These are phyloP conservation scores for Siniperca chuatsi DNA, from an alignment of 2,113 vertebrate genomes.

Conservation along the genomic window DNA sequence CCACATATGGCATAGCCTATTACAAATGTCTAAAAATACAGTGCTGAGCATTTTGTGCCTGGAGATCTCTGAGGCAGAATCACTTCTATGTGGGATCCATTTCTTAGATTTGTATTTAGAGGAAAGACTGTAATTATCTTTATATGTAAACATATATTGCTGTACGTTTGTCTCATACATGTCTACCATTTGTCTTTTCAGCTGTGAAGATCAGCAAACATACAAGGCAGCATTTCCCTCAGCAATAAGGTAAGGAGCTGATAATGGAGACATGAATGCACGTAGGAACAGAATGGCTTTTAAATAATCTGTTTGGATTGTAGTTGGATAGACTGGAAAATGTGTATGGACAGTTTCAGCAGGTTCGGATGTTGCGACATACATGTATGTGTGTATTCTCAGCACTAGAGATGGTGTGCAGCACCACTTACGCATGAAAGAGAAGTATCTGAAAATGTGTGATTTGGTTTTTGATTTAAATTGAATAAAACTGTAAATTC, in stretches of 20 bases:
- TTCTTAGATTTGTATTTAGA: not conserved
- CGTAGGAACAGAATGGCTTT: not conserved
- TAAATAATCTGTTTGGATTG: not conserved
- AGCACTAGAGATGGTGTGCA: slow-evolving; percentile 37
- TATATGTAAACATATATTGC: not conserved
- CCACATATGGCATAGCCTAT: slow-evolving; percentile 13
- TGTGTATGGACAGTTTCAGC: not conserved
- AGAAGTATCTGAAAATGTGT: slow-evolving; percentile 4
- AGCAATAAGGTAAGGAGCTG: slow-evolving; percentile 73
- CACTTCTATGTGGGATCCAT: not conserved
- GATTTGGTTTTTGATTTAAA: not conserved
- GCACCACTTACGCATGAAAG: not conserved
- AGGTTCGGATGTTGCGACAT: not conserved
- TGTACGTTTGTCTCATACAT: slow-evolving; percentile 21
- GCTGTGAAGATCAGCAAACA: slow-evolving; percentile 77
- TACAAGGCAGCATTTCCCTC: slow-evolving; percentile 63
- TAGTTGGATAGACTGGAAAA: not conserved
- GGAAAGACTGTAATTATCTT: not conserved
- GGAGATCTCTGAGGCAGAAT: not conserved
- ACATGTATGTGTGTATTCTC: not conserved
- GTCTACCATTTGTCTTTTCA: slow-evolving; percentile 60
- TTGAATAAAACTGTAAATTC: slow-evolving; percentile 28
- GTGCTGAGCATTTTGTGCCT: not conserved
- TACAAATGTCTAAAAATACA: slow-evolving; percentile 42
- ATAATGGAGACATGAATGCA: not conserved